These are phyloP conservation scores for Miichthys miiuy DNA, from an alignment of 2,797 vertebrate genomes.

Conservation along the genomic window DNA sequence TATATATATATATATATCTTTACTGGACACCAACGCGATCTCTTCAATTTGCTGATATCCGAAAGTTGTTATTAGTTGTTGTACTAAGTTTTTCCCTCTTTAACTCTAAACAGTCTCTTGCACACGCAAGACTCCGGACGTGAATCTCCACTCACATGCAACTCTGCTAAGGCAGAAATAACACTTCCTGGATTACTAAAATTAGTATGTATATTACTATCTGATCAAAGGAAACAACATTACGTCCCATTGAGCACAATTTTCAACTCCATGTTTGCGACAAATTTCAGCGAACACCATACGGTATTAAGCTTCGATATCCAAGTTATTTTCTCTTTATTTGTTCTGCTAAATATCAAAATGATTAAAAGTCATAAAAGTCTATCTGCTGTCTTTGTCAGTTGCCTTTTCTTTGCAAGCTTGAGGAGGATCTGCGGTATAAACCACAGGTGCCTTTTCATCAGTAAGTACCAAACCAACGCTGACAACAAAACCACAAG, in stretches of 20 bases:
- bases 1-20: too few relatives aligned
- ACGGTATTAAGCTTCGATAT: neutral
- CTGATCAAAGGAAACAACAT: neutral
- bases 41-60: too few relatives aligned
- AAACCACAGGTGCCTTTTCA: conserved; percentile 55
- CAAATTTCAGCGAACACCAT: neutral
- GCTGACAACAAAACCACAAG: conserved; percentile 45
- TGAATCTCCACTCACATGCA: too few relatives aligned
- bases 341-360: neutral
- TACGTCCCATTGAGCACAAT: neutral
- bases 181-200: too few relatives aligned
- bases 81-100: too few relatives aligned
- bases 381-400: conserved; percentile 4
- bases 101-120: too few relatives aligned
- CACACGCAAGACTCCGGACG: too few relatives aligned
- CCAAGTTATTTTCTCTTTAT: too few relatives aligned
- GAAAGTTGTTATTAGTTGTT: too few relatives aligned
- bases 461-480: conserved; percentile 40
- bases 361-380: neutral
- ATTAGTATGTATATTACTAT: neutral
- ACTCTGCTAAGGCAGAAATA: too few relatives aligned
- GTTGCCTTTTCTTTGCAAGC: conserved; percentile 2
- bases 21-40: neutral
- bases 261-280: neutral
- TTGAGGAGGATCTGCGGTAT: conserved; percentile 22